Evolutionary conservation across 2,888 invertebrate genomes (phyloP), one percentile per base, ranked within the genome.

Genomic region (Netelia fuscicornis): DNA sequence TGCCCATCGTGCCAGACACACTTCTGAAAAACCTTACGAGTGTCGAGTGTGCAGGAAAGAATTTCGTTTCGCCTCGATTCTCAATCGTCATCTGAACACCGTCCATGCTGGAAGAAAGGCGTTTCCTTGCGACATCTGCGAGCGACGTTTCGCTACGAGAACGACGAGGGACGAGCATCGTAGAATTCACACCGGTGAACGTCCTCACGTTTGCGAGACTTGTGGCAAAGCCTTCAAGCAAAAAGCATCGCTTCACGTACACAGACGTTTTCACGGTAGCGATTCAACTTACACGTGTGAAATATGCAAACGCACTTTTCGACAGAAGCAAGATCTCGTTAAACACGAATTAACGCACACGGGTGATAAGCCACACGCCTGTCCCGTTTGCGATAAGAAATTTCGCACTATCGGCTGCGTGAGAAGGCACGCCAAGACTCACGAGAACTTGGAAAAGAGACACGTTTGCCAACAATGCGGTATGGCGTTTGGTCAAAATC

Each of bases 341-440:
- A 91, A 94, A 5, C 95, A 95, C 90, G 90, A 92, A 65, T 92
- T 90, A 78, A 91, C 94, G 9, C 95, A 95, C 88, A 91, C 91
- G 2, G 93, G 92, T 0, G 92, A 91, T 80, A 94, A 92, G 78
- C 89, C 90, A 1, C 94, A 94, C 89, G 89, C 89, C 1, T 96
- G 96, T 88, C 87, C 91, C 8, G 86, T 91, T 1, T 96, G 96
- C 87, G 94, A 94, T 0, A 94, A 94, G 82, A 93, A 90, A 6
- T 96, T 95, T 90, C 90, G 90, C 11, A 94, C 94, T 42, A 94
- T 93, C 65, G 91, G 92, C 56, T 95, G 95, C 85, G 89, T 96
- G 86, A 93, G 94, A 81, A 93, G 95, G 2, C 96, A 96, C 90
- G 91, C 92, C 86, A 93, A 94, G 56, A 94, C 94, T 84, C 96